A percentile compares a stretch with the other conserved stretches of the same genome.
These are phyloP conservation scores for Subacronicta megacephala DNA, from an alignment of 2,888 invertebrate species.

Conservation along the genomic window DNA sequence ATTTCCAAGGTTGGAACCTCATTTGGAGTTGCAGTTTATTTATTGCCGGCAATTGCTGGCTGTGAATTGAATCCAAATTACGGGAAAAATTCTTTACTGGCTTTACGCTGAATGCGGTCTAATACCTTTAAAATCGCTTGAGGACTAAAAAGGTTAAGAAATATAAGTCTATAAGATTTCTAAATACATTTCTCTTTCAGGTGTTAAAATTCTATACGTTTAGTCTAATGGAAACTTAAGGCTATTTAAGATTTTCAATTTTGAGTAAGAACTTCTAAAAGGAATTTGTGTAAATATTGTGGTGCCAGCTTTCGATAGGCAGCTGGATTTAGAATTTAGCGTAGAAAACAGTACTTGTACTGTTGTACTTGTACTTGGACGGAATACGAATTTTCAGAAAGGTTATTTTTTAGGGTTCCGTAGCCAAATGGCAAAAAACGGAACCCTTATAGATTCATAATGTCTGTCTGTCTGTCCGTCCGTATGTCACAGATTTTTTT, in stretches of 20 bases:
- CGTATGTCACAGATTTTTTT: too few relatives aligned
- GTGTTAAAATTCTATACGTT: background rate
- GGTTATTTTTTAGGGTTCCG: too few relatives aligned
- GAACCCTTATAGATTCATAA: too few relatives aligned
- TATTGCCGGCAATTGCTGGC: constrained; percentile 76
- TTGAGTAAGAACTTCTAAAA: background rate
- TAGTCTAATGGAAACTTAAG: background rate
- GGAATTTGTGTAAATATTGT: background rate
- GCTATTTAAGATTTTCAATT: background rate
- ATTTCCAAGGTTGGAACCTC: constrained; percentile 80
- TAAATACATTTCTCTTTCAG: background rate
- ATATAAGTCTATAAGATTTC: background rate
- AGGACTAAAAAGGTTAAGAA: background rate
- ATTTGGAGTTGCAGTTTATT: constrained; percentile 84
- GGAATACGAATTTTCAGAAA: too few relatives aligned
- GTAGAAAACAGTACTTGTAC: too few relatives aligned
- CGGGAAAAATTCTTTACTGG: constrained; percentile 70
- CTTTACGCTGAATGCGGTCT: constrained; percentile 59
- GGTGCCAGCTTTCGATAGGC: background rate
- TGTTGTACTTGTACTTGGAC: too few relatives aligned
- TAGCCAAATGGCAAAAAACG: too few relatives aligned
- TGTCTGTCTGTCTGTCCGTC: too few relatives aligned
- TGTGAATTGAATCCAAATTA: constrained; percentile 84
- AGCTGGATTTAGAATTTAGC: too few relatives aligned
- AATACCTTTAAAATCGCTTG: constrained; percentile 9